These are phyloP conservation scores for Pterois miles DNA, from an alignment of 2,797 vertebrate genomes.

Conservation along the genomic window DNA sequence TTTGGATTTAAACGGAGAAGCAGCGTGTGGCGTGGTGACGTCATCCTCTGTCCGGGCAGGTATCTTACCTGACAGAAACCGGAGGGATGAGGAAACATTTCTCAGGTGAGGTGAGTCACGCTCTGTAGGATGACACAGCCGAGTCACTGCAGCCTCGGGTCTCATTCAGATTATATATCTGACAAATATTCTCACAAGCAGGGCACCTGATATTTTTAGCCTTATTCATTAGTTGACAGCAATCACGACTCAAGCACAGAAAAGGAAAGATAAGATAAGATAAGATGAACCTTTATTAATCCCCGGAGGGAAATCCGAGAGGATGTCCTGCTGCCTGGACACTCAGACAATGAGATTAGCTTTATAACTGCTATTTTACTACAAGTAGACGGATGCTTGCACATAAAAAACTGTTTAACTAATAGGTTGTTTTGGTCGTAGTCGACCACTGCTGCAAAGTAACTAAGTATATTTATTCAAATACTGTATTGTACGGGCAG, in stretches of 20 bases:
- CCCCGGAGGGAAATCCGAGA: no score
- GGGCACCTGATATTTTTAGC: background rate
- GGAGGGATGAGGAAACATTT: conserved; percentile 5
- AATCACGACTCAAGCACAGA: background rate
- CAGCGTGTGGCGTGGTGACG: conserved; percentile 18
- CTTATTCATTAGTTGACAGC: background rate
- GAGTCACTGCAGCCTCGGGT: conserved; percentile 37
- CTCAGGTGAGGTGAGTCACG: conserved; percentile 47
- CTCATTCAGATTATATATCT: background rate
- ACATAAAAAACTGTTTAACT: no score
- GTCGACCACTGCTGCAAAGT: no score
- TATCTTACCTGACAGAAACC: conserved; percentile 61
- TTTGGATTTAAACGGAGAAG: background rate
- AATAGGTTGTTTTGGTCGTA: no score
- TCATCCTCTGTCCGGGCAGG: background rate
- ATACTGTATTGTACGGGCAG: no score
- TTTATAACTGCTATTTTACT: background rate
- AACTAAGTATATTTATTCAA: no score
- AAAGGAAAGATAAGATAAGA: no score
- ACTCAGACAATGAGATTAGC: no score
- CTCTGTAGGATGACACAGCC: background rate
- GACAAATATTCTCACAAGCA: background rate
- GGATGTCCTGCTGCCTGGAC: no score
- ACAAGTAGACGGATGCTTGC: background rate
- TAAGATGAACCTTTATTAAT: no score